phyloP scores from a whole-genome alignment of 2,888 invertebrate species.

The Sinopyrophorus schimmeli region DNA sequence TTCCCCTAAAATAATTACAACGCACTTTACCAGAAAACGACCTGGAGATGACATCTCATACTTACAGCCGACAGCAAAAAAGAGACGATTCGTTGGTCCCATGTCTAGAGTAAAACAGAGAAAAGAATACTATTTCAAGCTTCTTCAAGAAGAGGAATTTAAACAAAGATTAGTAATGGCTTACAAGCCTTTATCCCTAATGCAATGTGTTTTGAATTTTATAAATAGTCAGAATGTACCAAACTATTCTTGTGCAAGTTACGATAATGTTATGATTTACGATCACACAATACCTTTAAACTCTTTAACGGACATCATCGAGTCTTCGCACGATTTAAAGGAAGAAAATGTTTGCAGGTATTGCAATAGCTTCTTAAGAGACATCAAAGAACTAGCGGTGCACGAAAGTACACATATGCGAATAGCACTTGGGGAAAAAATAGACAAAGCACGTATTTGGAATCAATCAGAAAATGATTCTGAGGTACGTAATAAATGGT shows the following conservation, averaged over 20 bases:
- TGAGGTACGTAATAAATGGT: slow-evolving; percentile 50
- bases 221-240: slow-evolving; percentile 48
- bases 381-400: slow-evolving; percentile 45
- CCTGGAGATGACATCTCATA: not conserved
- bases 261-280: slow-evolving; percentile 26
- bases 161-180: slow-evolving; percentile 18
- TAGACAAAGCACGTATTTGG: slow-evolving; percentile 48
- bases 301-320: slow-evolving; percentile 8
- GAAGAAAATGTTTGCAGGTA: slow-evolving; percentile 46
- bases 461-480: slow-evolving; percentile 42
- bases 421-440: slow-evolving; percentile 44
- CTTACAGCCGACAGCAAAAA: slow-evolving; percentile 18
- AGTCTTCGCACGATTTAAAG: not conserved
- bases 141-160: slow-evolving; percentile 14
- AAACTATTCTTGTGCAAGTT: slow-evolving; percentile 41
- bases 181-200: slow-evolving; percentile 47
- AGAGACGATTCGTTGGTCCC: slow-evolving; percentile 36
- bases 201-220: slow-evolving; percentile 44
- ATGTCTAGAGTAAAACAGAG: slow-evolving; percentile 32
- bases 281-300: slow-evolving; percentile 8
- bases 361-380: slow-evolving; percentile 46
- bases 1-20: slow-evolving; percentile 10
- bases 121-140: slow-evolving; percentile 15
- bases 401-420: slow-evolving; percentile 51
- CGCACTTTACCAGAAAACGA: slow-evolving; percentile 11